A percentile compares a stretch with the other conserved stretches of the same genome.
phyloP scores from a whole-genome alignment of 1,140 invertebrate species.

The Drosophila pseudoananassae region DNA sequence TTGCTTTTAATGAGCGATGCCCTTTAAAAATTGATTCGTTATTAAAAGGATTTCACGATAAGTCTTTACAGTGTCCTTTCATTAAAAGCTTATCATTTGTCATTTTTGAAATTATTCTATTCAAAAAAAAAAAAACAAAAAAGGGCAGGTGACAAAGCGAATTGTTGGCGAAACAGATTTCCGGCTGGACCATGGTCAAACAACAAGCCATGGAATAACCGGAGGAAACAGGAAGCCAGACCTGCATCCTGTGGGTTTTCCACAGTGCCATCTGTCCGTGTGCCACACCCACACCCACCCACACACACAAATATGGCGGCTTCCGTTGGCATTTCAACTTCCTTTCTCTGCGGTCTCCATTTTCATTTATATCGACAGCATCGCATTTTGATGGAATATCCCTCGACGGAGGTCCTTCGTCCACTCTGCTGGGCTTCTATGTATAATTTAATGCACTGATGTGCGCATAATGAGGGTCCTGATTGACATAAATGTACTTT shows the following conservation, averaged over 20 bases:
- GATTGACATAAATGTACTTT: slow-evolving; percentile 82
- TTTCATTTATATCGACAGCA: slow-evolving; percentile 58
- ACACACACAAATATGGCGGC: slow-evolving; percentile 62
- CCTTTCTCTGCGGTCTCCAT: slow-evolving; percentile 53
- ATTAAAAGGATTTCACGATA: neutral
- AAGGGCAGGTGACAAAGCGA: slow-evolving; percentile 27
- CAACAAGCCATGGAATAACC: slow-evolving; percentile 11
- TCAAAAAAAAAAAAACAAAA: neutral
- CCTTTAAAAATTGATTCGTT: neutral
- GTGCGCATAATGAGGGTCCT: slow-evolving; percentile 74
- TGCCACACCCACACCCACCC: slow-evolving; percentile 14
- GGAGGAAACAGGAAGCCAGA: slow-evolving; percentile 38
- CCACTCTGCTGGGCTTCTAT: slow-evolving; percentile 4
- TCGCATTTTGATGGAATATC: slow-evolving; percentile 17
- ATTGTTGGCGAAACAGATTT: slow-evolving; percentile 19
- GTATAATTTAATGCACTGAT: slow-evolving; percentile 76
- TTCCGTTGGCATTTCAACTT: slow-evolving; percentile 62
- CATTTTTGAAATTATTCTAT: neutral
- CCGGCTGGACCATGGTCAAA: slow-evolving; percentile 19
- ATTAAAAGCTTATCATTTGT: slow-evolving; percentile 15
- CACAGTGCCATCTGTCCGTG: neutral
- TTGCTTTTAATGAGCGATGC: neutral
- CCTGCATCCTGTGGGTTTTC: slow-evolving; percentile 36
- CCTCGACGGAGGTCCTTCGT: neutral
- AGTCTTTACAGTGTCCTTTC: no score